These are phyloP conservation scores for Calliphora vomitoria DNA, from an alignment of 2,888 invertebrate genomes.

Conservation along the genomic window DNA sequence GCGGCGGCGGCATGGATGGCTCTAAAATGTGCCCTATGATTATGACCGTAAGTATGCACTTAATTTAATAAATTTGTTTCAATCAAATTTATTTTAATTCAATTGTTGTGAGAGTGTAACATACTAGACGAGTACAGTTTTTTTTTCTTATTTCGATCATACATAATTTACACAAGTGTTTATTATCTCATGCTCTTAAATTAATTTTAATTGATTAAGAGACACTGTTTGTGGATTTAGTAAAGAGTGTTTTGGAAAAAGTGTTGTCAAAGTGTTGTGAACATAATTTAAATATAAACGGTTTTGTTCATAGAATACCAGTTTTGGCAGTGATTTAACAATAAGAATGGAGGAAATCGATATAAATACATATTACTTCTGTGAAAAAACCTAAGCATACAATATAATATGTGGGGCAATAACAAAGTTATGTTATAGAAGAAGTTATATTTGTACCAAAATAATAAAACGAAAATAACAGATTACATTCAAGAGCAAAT, in stretches of 20 bases:
- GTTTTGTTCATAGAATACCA: no score
- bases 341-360: no score
- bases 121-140: not conserved
- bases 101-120: slow-evolving; percentile 51
- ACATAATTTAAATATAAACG: not conserved
- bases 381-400: no score
- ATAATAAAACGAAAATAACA: no score
- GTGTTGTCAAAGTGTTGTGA: not conserved
- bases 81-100: slow-evolving; percentile 52
- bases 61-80: slow-evolving; percentile 42
- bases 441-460: no score
- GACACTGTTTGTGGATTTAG: not conserved
- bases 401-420: no score
- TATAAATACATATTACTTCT: no score
- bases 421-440: no score
- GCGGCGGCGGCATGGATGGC: slow-evolving; percentile 17
- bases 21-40: slow-evolving; percentile 81
- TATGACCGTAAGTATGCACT: slow-evolving; percentile 81
- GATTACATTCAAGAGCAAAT: no score
- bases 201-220: not conserved
- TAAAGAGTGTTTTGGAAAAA: not conserved
- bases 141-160: not conserved
- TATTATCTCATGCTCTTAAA: slow-evolving; percentile 14
- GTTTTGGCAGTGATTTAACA: no score
- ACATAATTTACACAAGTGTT: slow-evolving; percentile 46